Conservation (phyloP, 2,888 invertebrate genomes). For the Drosophila prostipennis region DNA sequence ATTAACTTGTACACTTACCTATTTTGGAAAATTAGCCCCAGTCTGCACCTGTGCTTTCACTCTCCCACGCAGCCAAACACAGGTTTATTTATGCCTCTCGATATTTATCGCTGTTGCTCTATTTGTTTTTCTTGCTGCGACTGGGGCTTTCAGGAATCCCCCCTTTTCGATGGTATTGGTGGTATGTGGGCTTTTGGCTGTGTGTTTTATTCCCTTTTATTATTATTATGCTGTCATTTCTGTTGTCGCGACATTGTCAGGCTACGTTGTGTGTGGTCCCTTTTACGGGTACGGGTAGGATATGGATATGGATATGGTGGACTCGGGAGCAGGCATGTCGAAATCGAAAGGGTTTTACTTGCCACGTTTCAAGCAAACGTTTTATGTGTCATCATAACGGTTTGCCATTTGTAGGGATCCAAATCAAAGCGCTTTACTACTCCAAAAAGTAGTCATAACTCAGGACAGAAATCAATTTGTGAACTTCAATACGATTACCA, state of each 20-base stretch:
- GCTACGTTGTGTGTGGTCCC: slow-evolving; percentile 53
- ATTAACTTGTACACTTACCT: too few relatives aligned
- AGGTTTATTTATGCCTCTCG: slow-evolving; percentile 71
- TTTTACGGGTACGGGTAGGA: slow-evolving; percentile 4
- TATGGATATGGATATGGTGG: slow-evolving; percentile 15
- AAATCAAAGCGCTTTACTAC: slow-evolving; percentile 58
- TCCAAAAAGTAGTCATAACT: slow-evolving; percentile 47
- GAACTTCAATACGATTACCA: slow-evolving; percentile 22
- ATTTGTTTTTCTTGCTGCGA: slow-evolving; percentile 43
- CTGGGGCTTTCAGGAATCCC: slow-evolving; percentile 12
- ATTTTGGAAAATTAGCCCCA: background rate
- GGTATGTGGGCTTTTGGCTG: background rate
- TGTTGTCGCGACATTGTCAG: slow-evolving; percentile 77
- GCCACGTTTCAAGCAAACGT: slow-evolving; percentile 23
- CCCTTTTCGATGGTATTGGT: background rate
- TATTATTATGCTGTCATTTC: slow-evolving; percentile 79
- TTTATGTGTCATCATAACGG: slow-evolving; percentile 56
- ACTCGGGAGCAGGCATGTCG: slow-evolving; percentile 7
- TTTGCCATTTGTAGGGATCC: slow-evolving; percentile 51
- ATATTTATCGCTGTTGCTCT: slow-evolving; percentile 57
- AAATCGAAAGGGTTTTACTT: slow-evolving; percentile 50
- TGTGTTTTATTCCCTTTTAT: slow-evolving; percentile 58
- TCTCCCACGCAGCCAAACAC: slow-evolving; percentile 29
- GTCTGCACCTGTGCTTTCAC: slow-evolving; percentile 24
- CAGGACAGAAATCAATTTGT: slow-evolving; percentile 25